A percentile compares a stretch with the other conserved stretches of the same genome.
These are phyloP conservation scores for Otus sunia DNA, from an alignment of 2,113 vertebrate species.

Conservation along the genomic window DNA sequence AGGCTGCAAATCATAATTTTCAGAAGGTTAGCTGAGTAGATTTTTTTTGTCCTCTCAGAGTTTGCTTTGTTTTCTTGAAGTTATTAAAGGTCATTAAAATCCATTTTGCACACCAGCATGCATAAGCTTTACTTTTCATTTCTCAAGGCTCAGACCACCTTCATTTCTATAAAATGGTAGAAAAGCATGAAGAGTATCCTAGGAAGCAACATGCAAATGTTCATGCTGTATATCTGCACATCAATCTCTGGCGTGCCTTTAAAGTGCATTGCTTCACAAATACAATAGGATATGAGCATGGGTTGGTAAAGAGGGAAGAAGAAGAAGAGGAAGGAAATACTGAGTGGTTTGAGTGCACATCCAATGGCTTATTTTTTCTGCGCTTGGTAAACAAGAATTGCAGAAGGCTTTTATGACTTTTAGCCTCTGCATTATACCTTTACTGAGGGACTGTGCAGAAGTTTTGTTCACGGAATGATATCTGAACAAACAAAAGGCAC, in stretches of 20 bases:
- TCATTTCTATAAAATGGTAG: background rate
- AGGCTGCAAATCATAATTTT: background rate
- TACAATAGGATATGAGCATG: background rate
- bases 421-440: background rate
- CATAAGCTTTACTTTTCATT: background rate
- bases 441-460: background rate
- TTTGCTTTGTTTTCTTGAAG: slow-evolving; percentile 12
- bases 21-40: background rate
- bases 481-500: background rate
- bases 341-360: background rate
- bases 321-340: background rate
- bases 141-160: background rate
- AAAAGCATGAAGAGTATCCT: background rate
- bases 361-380: background rate
- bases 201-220: background rate
- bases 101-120: background rate
- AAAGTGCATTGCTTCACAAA: background rate
- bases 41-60: background rate
- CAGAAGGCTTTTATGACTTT: background rate
- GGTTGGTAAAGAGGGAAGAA: background rate
- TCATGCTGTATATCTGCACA: background rate
- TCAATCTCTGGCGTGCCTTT: background rate
- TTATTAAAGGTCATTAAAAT: slow-evolving; percentile 18
- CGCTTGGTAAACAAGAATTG: background rate
- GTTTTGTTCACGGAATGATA: background rate